Conservation (phyloP, 2,113 vertebrate genomes). For the human (Homo sapiens) region GRCh38 chr2:83962501-83963000, state of each 20-base stretch:
- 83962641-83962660: neutral
- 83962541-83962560: neutral
- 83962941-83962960: neutral
- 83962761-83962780: neutral
- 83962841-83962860: neutral
- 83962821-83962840: neutral
- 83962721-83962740: neutral
- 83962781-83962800: neutral
- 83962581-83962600: too few relatives aligned
- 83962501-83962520: neutral
- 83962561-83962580: too few relatives aligned
- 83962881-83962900: neutral
- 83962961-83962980: too few relatives aligned
- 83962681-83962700: neutral
- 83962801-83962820: neutral
- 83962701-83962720: neutral
- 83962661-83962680: neutral
- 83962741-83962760: neutral
- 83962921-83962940: neutral
- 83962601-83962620: too few relatives aligned
- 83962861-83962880: neutral
- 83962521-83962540: neutral
- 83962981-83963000: too few relatives aligned
- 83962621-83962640: too few relatives aligned
- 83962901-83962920: neutral